Base-by-base conservation (phyloP, 2,113 vertebrate genomes). In the Austrofundulus limnaeus region DNA sequence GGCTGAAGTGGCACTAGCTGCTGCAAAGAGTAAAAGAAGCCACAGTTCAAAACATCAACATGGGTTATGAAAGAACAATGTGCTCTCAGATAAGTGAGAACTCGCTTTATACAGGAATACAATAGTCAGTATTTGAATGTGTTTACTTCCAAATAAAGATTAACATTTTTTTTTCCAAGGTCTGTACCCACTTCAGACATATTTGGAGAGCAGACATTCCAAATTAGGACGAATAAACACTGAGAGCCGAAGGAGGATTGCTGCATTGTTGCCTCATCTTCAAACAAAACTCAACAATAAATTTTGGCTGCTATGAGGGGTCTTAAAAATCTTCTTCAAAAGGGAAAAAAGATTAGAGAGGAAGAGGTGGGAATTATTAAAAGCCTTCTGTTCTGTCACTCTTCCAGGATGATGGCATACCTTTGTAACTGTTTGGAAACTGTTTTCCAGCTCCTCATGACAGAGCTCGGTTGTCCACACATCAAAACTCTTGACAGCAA, bases 331-430 rank as follows among this genome's bases (percentile, higher is more conserved):
- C 55, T 45, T 56, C 66, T 58, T 70, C 70, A 80, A 75, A 80
- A 80, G 58, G 31, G 66, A 65, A 19, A 66, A 53, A 52, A 65
- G 67, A 77, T 80, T 62, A 73, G 59, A 73, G 63, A 31, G 34
- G 13, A 69, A 67, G 55, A 67, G 77, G 73, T 70, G 53, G 72
- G 63, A 70, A 64, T 34, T 54, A 31, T 58, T 68, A 52, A 34
- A 61, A 58, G 67, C 70, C 56, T 46, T 49, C 43, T 55, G 58
- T 80, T 63, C 50, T 75, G 75, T 78, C 78, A 76, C 54, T 73
- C 73, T 25, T 58, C 19, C 46, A 66, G 45, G 66, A 72, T 82
- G 64, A 82, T 72, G 73, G 67, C 66, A 80, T 72, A 72, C 61
- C 64, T 70, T 64, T 51, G 67, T 52, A 82, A 82, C 70, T 59